Percentiles rank a stretch among this genome's conserved stretches.
Conservation (phyloP, 2,888 invertebrate genomes). For the Idaea dimidiata region DNA sequence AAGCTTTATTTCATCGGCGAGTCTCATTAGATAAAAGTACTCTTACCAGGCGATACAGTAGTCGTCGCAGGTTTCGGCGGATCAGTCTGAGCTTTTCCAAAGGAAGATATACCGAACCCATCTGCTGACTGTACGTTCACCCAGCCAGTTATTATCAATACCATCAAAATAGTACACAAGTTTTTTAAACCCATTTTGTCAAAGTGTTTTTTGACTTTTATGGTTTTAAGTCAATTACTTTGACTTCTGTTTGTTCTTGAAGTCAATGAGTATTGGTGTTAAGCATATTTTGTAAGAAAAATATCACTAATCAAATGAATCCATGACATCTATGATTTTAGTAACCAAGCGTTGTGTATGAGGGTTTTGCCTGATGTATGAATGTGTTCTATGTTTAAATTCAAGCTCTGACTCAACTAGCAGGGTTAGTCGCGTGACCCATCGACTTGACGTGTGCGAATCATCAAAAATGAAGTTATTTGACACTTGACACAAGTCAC, state of each 20-base stretch:
- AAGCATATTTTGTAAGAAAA: neutral
- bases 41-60: slow-evolving; percentile 68
- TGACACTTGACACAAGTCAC: neutral
- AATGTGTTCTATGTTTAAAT: neutral
- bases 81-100: slow-evolving; percentile 70
- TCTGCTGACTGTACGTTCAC: slow-evolving; percentile 43
- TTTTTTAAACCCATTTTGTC: slow-evolving; percentile 11
- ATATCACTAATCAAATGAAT: neutral
- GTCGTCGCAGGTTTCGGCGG: slow-evolving; percentile 63
- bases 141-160: slow-evolving; percentile 41
- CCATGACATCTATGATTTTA: neutral
- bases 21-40: slow-evolving; percentile 40
- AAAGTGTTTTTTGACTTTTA: slow-evolving; percentile 19
- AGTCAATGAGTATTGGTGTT: neutral
- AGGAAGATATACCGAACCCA: slow-evolving; percentile 67
- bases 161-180: slow-evolving; percentile 25
- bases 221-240: neutral
- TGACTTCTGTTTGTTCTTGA: slow-evolving; percentile 2
- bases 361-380: neutral
- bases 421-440: neutral
- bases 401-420: neutral
- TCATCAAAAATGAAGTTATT: neutral
- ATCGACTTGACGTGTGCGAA: neutral
- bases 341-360: neutral
- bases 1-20: slow-evolving; percentile 19